phyloP scores from a whole-genome alignment of 2,888 invertebrate genomes.

The Elegia similella region DNA sequence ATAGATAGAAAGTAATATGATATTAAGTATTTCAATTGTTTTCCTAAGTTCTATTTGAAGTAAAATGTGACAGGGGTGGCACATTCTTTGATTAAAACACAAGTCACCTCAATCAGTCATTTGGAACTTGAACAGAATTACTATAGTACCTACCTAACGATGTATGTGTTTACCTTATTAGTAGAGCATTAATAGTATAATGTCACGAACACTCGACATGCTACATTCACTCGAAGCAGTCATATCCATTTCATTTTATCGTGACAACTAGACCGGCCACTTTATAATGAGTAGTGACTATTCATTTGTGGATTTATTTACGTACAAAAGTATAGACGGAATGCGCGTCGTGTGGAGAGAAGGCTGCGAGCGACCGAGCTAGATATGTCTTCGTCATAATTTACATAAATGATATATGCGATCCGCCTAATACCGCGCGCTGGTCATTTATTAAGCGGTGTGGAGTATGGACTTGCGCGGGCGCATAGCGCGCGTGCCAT shows the following conservation, averaged over 20 bases:
- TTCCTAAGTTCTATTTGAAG: too few species aligned
- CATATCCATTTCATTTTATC: conserved; percentile 32
- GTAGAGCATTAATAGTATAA: neutral
- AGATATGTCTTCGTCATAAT: conserved; percentile 82
- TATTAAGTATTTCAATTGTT: too few species aligned
- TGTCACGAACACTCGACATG: conserved; percentile 13
- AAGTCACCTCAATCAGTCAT: neutral
- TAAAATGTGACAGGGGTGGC: too few species aligned
- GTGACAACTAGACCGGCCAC: conserved; percentile 41
- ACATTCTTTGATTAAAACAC: too few species aligned
- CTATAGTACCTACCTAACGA: too few species aligned
- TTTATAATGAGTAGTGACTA: conserved; percentile 45
- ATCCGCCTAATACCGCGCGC: conserved; percentile 74
- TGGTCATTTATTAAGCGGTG: conserved; percentile 76
- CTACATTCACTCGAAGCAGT: conserved; percentile 24
- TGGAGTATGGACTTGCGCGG: conserved; percentile 52
- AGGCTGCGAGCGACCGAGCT: conserved; percentile 62
- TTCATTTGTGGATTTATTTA: conserved; percentile 59
- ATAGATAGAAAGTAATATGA: too few species aligned
- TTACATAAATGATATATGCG: conserved; percentile 81
- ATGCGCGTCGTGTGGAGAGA: conserved; percentile 73
- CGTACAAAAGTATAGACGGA: conserved; percentile 56
- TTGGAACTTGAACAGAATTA: neutral
- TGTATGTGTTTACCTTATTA: neutral
- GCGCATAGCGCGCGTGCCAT: conserved; percentile 76